A percentile compares a stretch with the other conserved stretches of the same genome.
These are phyloP conservation scores for Ophioderma brevispina DNA, from an alignment of 35 echinoderm and acorn worm species.

Conservation along the genomic window DNA sequence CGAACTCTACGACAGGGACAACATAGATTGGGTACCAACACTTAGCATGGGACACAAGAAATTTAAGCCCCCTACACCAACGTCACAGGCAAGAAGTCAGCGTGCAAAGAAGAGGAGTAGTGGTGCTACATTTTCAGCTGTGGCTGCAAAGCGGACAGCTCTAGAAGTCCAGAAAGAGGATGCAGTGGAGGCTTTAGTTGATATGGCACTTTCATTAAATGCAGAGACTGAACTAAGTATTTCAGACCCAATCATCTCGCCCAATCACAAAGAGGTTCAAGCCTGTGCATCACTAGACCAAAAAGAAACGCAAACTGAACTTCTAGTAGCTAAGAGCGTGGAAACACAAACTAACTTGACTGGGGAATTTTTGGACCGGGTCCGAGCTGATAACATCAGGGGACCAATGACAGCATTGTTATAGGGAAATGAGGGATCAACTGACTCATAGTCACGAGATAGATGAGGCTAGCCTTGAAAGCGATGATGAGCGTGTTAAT, in stretches of 20 bases:
- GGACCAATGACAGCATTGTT: constrained; percentile 19
- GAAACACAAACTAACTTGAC: constrained; percentile 40
- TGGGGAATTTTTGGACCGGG: neutral
- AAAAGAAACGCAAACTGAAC: neutral
- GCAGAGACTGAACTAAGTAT: neutral
- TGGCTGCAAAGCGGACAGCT: neutral
- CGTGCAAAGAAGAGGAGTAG: neutral
- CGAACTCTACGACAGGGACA: neutral
- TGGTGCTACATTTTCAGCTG: neutral
- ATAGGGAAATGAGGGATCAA: neutral
- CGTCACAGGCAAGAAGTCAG: neutral
- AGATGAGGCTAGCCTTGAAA: neutral
- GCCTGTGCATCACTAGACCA: neutral
- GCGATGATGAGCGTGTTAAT: constrained; percentile 28
- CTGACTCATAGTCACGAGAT: constrained; percentile 1
- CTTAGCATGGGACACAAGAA: neutral
- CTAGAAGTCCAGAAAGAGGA: neutral
- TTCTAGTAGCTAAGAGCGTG: neutral
- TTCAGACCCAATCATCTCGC: neutral
- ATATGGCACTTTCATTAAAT: neutral
- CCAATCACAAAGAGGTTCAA: neutral
- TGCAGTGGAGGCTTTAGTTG: neutral
- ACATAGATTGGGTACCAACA: constrained; percentile 1
- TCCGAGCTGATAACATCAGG: neutral
- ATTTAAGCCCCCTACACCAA: neutral